phyloP scores from a whole-genome alignment of 23 tunicate genomes.

The Trididemnum clinides region DNA sequence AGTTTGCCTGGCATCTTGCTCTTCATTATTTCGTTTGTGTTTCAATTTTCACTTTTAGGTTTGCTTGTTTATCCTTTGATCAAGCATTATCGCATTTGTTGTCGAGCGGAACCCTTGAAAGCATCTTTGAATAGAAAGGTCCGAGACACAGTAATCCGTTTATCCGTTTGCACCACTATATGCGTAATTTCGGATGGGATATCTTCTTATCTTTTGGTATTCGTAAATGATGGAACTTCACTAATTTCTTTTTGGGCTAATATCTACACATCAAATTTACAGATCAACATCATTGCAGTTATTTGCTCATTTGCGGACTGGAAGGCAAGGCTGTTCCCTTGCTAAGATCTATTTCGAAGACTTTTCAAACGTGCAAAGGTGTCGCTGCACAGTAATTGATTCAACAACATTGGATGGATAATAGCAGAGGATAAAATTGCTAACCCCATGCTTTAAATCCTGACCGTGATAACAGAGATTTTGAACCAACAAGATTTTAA shows the following conservation, averaged over 20 bases:
- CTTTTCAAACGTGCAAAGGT: too few relatives aligned
- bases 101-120: neutral
- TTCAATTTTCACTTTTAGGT: slow-evolving; percentile 45
- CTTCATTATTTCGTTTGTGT: slow-evolving; percentile 34
- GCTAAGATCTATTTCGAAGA: too few relatives aligned
- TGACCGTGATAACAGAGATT: too few relatives aligned
- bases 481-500: too few relatives aligned
- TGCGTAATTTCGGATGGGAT: slow-evolving; percentile 68
- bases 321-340: slow-evolving; percentile 63
- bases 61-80: slow-evolving; percentile 47
- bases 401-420: too few relatives aligned
- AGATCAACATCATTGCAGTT: slow-evolving; percentile 61
- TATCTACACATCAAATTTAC: slow-evolving; percentile 55
- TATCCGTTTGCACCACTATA: slow-evolving; percentile 52
- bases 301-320: slow-evolving; percentile 80
- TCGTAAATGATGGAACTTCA: slow-evolving; percentile 55
- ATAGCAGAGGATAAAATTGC: too few relatives aligned
- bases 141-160: slow-evolving; percentile 47
- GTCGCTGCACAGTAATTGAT: too few relatives aligned
- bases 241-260: slow-evolving; percentile 58
- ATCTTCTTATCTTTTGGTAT: slow-evolving; percentile 54
- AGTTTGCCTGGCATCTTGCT: slow-evolving; percentile 46
- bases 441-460: too few relatives aligned
- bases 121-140: too few relatives aligned
- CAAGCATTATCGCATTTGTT: slow-evolving; percentile 57